Conservation (phyloP, 2,113 vertebrate species). For the Saguinus midas region DNA sequence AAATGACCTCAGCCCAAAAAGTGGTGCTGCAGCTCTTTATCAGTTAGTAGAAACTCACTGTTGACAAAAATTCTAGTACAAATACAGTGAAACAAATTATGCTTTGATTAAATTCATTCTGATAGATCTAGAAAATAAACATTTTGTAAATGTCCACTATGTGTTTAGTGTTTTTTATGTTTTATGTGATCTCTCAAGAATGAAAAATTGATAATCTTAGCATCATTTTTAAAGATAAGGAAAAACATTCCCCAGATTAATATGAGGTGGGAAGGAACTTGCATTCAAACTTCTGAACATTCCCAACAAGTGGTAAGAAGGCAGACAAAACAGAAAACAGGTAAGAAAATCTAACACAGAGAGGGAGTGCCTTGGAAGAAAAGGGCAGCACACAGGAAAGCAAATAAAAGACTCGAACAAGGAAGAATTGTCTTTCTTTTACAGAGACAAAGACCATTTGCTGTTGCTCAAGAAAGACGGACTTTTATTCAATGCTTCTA, state of each 20-base stretch:
- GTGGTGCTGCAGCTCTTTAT: not conserved
- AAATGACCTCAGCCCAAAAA: not conserved
- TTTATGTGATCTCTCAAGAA: not conserved
- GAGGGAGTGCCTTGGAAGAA: not conserved
- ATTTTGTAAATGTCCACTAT: not conserved
- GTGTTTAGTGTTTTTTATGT: not conserved
- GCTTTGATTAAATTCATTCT: not conserved
- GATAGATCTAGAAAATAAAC: not conserved
- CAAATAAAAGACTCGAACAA: not conserved
- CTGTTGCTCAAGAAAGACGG: not conserved
- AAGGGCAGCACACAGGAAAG: not conserved
- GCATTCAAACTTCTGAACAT: not conserved
- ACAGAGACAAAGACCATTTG: not conserved
- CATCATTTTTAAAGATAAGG: not conserved
- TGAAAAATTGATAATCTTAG: not conserved
- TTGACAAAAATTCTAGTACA: not conserved
- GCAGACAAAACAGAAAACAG: not conserved
- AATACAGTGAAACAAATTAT: not conserved
- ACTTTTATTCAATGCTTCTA: not conserved
- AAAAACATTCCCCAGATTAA: not conserved
- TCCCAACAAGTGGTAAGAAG: not conserved
- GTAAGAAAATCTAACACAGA: not conserved
- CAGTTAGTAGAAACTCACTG: not conserved
- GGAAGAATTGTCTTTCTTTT: not conserved
- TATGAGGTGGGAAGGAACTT: not conserved